Percentiles rank a stretch among this genome's conserved stretches.
These are phyloP conservation scores for Brachionus asplanchnoidis DNA, from an alignment of 1,140 invertebrate species.

Conservation along the genomic window DNA sequence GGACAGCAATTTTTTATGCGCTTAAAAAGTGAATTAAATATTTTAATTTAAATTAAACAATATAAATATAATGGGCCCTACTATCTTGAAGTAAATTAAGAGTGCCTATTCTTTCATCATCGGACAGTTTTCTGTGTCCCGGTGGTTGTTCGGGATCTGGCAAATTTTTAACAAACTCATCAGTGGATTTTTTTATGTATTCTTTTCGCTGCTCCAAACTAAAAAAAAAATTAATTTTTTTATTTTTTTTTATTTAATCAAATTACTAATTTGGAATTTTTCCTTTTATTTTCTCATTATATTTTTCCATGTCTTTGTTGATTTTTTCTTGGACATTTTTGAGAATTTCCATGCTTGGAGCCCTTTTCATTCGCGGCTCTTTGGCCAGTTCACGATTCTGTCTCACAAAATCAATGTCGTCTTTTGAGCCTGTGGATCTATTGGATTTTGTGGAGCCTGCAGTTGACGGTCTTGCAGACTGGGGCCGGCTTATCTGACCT, in stretches of 20 bases:
- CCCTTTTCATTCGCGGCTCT: slow-evolving; percentile 45
- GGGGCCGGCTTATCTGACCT: slow-evolving; percentile 47
- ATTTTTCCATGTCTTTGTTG: slow-evolving; percentile 46
- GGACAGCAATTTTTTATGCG: slow-evolving; percentile 68
- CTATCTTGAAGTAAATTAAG: slow-evolving; percentile 73
- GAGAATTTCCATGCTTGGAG: slow-evolving; percentile 50
- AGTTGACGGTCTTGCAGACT: slow-evolving; percentile 44
- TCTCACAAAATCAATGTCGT: slow-evolving; percentile 55
- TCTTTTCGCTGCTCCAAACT: slow-evolving; percentile 53
- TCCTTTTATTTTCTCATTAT: slow-evolving; percentile 49
- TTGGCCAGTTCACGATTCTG: slow-evolving; percentile 51
- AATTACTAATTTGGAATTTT: slow-evolving; percentile 56
- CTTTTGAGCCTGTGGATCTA: neutral
- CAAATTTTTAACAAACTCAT: slow-evolving; percentile 54
- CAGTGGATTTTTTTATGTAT: slow-evolving; percentile 58
- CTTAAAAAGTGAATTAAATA: slow-evolving; percentile 61
- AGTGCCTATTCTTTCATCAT: slow-evolving; percentile 70
- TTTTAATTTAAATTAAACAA: slow-evolving; percentile 12
- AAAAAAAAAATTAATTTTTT: slow-evolving; percentile 38
- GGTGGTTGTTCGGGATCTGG: slow-evolving; percentile 67
- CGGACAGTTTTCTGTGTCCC: slow-evolving; percentile 71
- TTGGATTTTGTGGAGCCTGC: slow-evolving; percentile 15
- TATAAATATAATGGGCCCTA: neutral
- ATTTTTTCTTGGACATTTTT: slow-evolving; percentile 52
- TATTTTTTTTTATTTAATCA: neutral